These are phyloP conservation scores for Gastracanthus pulcherrimus DNA, from an alignment of 2,888 invertebrate genomes.

Conservation along the genomic window DNA sequence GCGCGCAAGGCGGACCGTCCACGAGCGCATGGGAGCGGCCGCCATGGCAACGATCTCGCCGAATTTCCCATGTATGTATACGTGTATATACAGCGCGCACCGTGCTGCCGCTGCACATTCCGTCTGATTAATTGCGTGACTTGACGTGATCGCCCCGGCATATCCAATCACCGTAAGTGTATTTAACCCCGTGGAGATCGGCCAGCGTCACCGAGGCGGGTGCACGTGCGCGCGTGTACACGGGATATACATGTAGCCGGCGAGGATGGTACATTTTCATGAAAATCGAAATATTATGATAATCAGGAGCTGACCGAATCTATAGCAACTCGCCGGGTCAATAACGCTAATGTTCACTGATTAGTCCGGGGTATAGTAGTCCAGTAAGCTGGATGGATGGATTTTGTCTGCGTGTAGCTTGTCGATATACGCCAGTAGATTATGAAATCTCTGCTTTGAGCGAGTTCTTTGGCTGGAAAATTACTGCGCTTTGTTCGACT, in stretches of 20 bases:
- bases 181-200: slow-evolving; percentile 47
- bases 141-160: slow-evolving; percentile 44
- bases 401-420: not conserved
- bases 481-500: not conserved
- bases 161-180: slow-evolving; percentile 56
- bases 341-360: slow-evolving; percentile 29
- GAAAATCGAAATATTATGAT: slow-evolving; percentile 55
- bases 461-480: not conserved
- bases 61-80: slow-evolving; percentile 33
- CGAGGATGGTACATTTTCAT: slow-evolving; percentile 30
- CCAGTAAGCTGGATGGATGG: no score
- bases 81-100: not conserved
- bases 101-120: slow-evolving; percentile 49
- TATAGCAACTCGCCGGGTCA: not conserved
- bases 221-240: not conserved
- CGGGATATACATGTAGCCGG: not conserved
- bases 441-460: no score
- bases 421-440: not conserved
- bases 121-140: slow-evolving; percentile 59
- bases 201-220: not conserved
- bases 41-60: slow-evolving; percentile 52
- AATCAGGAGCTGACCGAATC: slow-evolving; percentile 29
- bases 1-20: not conserved
- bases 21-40: not conserved
- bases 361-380: not conserved